These are phyloP conservation scores for Synanthedon vespiformis DNA, from an alignment of 2,888 invertebrate genomes.

Conservation along the genomic window DNA sequence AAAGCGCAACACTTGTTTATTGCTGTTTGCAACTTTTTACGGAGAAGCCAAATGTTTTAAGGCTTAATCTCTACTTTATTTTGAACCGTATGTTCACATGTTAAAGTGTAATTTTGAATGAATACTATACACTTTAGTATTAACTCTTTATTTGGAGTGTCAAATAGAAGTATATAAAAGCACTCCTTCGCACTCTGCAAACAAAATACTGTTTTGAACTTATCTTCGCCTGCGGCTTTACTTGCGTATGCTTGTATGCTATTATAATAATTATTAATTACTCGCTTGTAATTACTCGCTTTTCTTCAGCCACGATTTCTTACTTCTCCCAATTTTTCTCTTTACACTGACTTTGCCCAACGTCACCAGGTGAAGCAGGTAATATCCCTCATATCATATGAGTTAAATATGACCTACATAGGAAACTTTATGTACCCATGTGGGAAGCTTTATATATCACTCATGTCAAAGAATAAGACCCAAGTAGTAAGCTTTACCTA, in stretches of 20 bases:
- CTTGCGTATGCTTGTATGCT: background rate
- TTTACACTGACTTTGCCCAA: no score
- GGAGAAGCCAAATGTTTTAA: conserved; percentile 9
- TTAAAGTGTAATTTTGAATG: background rate
- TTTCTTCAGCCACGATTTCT: no score
- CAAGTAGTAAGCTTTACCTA: no score
- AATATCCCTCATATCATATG: no score
- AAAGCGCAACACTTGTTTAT: conserved; percentile 28
- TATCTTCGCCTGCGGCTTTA: background rate
- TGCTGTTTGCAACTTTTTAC: conserved; percentile 21
- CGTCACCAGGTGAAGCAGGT: no score
- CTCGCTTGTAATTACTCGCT: no score
- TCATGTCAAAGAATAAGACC: no score
- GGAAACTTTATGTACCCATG: no score
- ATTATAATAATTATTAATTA: no score
- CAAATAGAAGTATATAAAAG: background rate
- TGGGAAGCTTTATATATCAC: no score
- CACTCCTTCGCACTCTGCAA: background rate
- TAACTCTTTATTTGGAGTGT: background rate
- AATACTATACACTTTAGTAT: background rate
- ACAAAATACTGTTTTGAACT: background rate
- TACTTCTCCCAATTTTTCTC: no score
- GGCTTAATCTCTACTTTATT: background rate
- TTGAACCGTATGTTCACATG: background rate
- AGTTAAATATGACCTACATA: no score